A percentile compares a stretch with the other conserved stretches of the same genome.
Evolutionary conservation across 37 sponge, comb jelly and placozoan species (phyloP).

Genomic region (Beroe ovata): DNA sequence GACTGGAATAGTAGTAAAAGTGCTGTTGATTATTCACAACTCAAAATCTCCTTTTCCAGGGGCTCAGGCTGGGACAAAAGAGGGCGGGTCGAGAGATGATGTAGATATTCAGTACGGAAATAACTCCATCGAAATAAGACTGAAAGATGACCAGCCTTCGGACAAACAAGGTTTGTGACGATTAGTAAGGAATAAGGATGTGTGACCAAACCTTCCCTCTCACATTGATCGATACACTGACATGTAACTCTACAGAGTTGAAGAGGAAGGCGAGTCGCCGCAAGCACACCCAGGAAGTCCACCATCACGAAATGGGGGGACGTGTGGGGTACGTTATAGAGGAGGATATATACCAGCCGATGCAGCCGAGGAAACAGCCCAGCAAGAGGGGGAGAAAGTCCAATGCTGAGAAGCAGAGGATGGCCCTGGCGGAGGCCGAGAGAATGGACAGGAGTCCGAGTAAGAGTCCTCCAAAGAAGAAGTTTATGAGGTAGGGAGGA

Average conservation of each 20-base stretch:
- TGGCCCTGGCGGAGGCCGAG: not conserved
- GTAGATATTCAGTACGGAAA: slow-evolving; percentile 63
- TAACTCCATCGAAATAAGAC: slow-evolving; percentile 59
- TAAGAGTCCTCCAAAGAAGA: slow-evolving; percentile 37
- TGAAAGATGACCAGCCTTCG: slow-evolving; percentile 59
- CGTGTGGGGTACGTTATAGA: slow-evolving; percentile 4
- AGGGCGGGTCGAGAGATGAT: slow-evolving; percentile 21
- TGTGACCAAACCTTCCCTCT: no score
- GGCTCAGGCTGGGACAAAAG: not conserved
- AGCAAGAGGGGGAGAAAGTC: slow-evolving; percentile 8
- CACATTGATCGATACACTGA: no score
- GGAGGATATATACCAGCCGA: slow-evolving; percentile 16
- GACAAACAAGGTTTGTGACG: slow-evolving; percentile 4
- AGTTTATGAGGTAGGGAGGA: slow-evolving; percentile 66
- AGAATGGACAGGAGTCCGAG: not conserved
- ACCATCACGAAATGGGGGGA: not conserved
- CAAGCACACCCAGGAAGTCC: not conserved
- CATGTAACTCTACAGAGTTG: not conserved
- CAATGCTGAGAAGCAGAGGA: slow-evolving; percentile 29
- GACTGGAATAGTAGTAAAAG: no score
- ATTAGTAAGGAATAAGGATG: no score
- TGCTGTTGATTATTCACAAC: not conserved
- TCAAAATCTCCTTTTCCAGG: not conserved
- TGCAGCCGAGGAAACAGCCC: not conserved
- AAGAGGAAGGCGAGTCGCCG: slow-evolving; percentile 39